A percentile compares a stretch with the other conserved stretches of the same genome.
Conservation (phyloP, 2,797 vertebrate species). For the Okamejei kenojei region DNA sequence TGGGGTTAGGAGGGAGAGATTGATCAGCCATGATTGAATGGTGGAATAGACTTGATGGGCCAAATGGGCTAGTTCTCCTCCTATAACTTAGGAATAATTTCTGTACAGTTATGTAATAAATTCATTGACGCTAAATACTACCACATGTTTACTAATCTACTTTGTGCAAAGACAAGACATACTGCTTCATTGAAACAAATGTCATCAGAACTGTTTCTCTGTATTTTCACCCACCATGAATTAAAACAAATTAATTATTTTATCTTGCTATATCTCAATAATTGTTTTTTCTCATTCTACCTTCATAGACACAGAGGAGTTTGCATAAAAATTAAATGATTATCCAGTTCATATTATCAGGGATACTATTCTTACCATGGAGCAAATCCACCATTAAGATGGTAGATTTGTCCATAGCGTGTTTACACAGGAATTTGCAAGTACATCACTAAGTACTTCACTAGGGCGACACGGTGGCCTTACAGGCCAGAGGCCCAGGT, state of each 20-base stretch:
- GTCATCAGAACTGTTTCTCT: background rate
- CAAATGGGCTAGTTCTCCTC: too few species aligned
- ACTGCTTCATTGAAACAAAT: background rate
- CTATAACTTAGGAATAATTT: background rate
- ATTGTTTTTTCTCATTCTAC: background rate
- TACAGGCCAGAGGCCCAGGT: too few species aligned
- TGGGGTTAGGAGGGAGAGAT: too few species aligned
- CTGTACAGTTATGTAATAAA: background rate
- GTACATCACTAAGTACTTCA: background rate
- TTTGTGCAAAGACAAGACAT: background rate
- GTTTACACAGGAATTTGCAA: background rate
- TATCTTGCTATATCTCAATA: background rate
- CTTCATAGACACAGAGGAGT: background rate
- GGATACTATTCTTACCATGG: background rate
- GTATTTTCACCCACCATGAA: background rate
- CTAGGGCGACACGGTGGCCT: too few species aligned
- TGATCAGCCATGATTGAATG: too few species aligned
- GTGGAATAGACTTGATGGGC: too few species aligned
- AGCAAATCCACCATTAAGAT: background rate
- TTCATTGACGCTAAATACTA: background rate
- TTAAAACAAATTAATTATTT: background rate
- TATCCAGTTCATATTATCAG: background rate
- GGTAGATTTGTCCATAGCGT: too few species aligned
- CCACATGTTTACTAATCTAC: background rate
- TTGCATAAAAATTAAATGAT: background rate